phyloP scores from a whole-genome alignment of 2,797 vertebrate genomes.

The Ceryle rudis region DNA sequence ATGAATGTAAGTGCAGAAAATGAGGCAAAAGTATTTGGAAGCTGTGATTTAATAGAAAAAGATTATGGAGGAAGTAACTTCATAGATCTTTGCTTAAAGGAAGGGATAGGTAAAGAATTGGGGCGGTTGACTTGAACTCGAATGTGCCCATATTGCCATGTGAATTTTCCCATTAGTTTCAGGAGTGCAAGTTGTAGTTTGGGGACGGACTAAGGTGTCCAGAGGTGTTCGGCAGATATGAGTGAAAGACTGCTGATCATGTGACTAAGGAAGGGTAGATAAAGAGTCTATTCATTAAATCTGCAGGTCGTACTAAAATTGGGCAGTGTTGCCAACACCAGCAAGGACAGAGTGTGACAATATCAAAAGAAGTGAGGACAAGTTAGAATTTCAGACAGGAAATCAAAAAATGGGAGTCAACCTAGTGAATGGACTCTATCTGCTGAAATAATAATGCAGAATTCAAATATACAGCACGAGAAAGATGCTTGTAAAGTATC shows the following conservation, averaged over 20 bases:
- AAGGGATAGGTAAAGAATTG: background rate
- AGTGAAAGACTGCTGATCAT: background rate
- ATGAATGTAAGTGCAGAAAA: background rate
- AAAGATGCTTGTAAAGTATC: background rate
- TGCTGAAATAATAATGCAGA: conserved; percentile 46
- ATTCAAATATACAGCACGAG: background rate
- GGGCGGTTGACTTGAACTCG: background rate
- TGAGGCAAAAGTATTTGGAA: background rate
- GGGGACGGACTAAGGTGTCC: background rate
- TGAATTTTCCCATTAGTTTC: background rate
- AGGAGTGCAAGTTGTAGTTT: background rate
- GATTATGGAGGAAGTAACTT: background rate
- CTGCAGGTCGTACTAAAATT: background rate
- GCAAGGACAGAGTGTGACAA: background rate
- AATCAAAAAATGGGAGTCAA: conserved; percentile 56
- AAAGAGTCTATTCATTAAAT: conserved; percentile 34
- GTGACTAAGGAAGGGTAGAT: conserved; percentile 2
- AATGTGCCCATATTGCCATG: background rate
- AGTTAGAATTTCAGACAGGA: conserved; percentile 34
- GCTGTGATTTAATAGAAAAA: background rate
- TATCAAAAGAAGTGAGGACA: conserved; percentile 21
- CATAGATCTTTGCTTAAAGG: background rate
- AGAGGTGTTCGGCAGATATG: background rate
- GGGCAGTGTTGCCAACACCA: background rate
- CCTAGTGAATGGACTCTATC: background rate